Percentiles rank a stretch among this genome's conserved stretches.
Evolutionary conservation across 2,797 vertebrate species (phyloP).

Genomic region (Eremophila alpestris): DNA sequence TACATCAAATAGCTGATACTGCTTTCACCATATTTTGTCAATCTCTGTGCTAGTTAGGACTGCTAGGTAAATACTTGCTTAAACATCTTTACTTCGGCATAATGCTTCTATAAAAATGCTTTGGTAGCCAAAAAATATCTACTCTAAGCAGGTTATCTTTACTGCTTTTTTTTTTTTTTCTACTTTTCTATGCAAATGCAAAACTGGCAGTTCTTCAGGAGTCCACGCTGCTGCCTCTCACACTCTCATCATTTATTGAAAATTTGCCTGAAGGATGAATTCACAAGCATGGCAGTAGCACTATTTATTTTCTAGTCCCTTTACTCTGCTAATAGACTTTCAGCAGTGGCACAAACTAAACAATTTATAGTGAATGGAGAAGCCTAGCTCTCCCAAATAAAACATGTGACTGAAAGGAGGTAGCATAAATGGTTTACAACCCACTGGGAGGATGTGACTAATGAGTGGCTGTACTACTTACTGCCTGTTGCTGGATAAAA

Average conservation of each 20-base stretch:
- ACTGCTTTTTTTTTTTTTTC: background rate
- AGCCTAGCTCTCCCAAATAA: background rate
- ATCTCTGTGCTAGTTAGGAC: background rate
- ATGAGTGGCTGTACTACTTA: background rate
- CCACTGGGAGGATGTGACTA: background rate
- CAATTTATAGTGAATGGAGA: background rate
- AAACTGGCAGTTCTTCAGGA: background rate
- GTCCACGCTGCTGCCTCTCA: background rate
- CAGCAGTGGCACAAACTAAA: background rate
- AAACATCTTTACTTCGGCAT: background rate
- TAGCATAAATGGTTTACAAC: background rate
- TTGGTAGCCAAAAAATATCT: background rate
- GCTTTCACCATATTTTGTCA: background rate
- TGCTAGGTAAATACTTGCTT: background rate
- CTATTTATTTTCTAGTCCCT: background rate
- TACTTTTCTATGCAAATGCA: background rate
- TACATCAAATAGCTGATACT: background rate
- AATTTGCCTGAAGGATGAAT: conserved; percentile 17
- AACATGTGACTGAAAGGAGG: background rate
- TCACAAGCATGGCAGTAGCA: background rate
- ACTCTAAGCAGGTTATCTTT: background rate
- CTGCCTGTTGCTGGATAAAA: background rate
- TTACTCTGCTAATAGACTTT: background rate
- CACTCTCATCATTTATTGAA: conserved; percentile 43
- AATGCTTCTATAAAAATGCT: background rate